These are phyloP conservation scores for Heliconius melpomene DNA, from an alignment of 1,140 invertebrate species.

Conservation along the genomic window DNA sequence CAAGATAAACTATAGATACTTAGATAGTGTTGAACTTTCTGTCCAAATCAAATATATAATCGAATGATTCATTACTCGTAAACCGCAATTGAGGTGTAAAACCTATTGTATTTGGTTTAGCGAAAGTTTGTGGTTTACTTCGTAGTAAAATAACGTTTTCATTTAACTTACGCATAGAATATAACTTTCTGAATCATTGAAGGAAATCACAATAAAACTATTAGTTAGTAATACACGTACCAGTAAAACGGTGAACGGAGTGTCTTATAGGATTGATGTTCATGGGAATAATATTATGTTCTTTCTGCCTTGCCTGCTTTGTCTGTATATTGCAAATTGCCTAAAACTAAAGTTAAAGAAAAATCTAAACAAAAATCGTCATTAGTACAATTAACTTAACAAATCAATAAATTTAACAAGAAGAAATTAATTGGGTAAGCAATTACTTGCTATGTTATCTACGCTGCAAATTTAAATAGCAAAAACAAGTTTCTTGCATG, in stretches of 20 bases:
- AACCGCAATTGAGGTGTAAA: conserved; percentile 23
- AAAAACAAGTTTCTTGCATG: neutral
- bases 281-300: no score
- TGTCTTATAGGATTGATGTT: no score
- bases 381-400: neutral
- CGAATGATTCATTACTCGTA: conserved; percentile 30
- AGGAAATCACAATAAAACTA: neutral
- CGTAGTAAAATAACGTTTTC: conserved; percentile 17
- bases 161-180: neutral
- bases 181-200: conserved; percentile 5
- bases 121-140: conserved; percentile 32
- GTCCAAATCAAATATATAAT: conserved; percentile 17
- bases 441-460: neutral
- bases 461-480: conserved; percentile 3
- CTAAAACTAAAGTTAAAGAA: neutral
- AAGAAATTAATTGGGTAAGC: neutral
- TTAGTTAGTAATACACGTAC: no score
- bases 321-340: neutral
- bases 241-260: no score
- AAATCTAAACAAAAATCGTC: neutral
- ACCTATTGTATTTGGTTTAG: conserved; percentile 22
- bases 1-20: neutral
- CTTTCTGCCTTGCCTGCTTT: neutral
- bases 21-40: conserved; percentile 4
- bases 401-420: neutral